Conservation (phyloP, 1,140 invertebrate species). For the Calycopis cecrops region DNA sequence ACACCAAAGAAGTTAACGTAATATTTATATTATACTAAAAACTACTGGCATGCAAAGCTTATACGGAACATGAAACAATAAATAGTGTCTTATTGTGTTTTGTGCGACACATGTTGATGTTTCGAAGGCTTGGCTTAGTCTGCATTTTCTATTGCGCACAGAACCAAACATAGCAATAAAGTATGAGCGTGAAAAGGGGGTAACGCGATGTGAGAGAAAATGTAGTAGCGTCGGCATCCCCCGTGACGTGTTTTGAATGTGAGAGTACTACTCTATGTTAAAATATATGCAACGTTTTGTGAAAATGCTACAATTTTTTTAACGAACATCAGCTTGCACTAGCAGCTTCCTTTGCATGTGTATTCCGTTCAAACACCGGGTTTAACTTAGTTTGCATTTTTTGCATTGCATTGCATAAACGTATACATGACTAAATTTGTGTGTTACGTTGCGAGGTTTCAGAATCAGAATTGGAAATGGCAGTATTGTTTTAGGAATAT, state of each 20-base stretch:
- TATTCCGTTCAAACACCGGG: background rate
- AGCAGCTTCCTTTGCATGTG: background rate
- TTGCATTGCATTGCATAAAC: background rate
- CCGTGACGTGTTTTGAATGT: slow-evolving; percentile 11
- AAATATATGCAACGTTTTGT: slow-evolving; percentile 4
- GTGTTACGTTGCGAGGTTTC: background rate
- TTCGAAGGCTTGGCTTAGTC: slow-evolving; percentile 5
- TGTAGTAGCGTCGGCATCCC: slow-evolving; percentile 11
- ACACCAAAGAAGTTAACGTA: too few relatives aligned
- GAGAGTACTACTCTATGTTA: slow-evolving; percentile 3
- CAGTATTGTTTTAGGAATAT: background rate
- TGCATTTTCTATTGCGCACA: slow-evolving; percentile 6
- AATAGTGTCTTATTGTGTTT: background rate
- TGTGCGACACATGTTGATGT: background rate
- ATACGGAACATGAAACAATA: background rate
- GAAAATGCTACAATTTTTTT: slow-evolving; percentile 7
- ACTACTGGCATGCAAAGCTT: too few relatives aligned
- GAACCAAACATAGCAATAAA: slow-evolving; percentile 13
- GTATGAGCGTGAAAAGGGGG: slow-evolving; percentile 15
- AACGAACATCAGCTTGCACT: slow-evolving; percentile 1
- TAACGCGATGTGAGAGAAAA: slow-evolving; percentile 14
- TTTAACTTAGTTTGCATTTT: background rate
- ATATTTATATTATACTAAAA: too few relatives aligned
- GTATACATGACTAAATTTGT: slow-evolving; percentile 2
- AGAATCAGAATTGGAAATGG: background rate